Percentiles rank a stretch among this genome's conserved stretches.
Evolutionary conservation across 2,888 invertebrate genomes (phyloP).

Genomic region (Apodemia hepburni): DNA sequence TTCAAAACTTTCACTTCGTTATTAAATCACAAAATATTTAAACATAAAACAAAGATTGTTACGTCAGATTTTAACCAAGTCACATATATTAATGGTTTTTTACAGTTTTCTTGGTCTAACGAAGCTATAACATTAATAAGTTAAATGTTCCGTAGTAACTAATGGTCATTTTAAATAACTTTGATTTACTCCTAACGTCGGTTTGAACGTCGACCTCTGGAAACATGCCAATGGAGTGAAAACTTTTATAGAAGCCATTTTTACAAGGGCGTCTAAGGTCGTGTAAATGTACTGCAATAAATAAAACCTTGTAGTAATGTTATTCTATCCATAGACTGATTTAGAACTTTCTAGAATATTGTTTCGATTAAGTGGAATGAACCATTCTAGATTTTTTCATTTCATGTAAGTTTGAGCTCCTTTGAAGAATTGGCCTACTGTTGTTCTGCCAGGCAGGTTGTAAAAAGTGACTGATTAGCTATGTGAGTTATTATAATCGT

Average conservation of each 20-base stretch:
- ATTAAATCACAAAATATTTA: neutral
- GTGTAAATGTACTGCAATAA: neutral
- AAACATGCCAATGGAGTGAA: conserved; percentile 5
- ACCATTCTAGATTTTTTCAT: too few relatives aligned
- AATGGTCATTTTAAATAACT: conserved; percentile 15
- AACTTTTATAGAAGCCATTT: conserved; percentile 1
- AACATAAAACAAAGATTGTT: conserved; percentile 13
- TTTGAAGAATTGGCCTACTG: too few relatives aligned
- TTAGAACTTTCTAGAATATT: too few relatives aligned
- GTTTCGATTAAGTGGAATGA: too few relatives aligned
- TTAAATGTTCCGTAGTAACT: conserved; percentile 8
- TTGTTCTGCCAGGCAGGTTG: too few relatives aligned
- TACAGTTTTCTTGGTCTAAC: neutral
- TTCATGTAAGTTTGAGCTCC: too few relatives aligned
- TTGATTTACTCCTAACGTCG: conserved; percentile 12
- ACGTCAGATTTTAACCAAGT: conserved; percentile 3
- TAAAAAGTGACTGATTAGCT: too few relatives aligned
- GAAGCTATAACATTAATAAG: conserved; percentile 12
- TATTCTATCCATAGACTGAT: too few relatives aligned
- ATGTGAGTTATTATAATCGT: too few relatives aligned
- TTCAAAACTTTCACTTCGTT: too few relatives aligned
- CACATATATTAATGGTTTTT: neutral
- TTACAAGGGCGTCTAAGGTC: conserved; percentile 4
- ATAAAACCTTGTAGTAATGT: neutral
- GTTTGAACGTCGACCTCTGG: conserved; percentile 6